Percentiles rank a stretch among this genome's conserved stretches.
These are phyloP conservation scores for Lasiurus borealis DNA, from an alignment of 2,113 vertebrate genomes.

Conservation along the genomic window DNA sequence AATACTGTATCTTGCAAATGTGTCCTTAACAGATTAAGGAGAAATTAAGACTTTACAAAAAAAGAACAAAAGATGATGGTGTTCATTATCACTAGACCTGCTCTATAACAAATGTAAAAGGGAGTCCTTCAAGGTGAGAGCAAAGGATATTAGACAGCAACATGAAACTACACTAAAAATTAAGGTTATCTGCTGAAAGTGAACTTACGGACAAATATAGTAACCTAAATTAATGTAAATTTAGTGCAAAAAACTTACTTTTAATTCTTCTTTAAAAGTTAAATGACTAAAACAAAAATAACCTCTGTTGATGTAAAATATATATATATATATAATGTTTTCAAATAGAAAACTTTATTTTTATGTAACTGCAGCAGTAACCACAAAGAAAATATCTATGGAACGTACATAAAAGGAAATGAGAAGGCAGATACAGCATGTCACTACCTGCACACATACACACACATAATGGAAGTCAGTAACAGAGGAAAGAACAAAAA, in stretches of 20 bases:
- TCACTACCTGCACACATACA: neutral
- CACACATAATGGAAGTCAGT: neutral
- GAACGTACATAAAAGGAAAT: neutral
- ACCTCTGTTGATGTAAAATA: neutral
- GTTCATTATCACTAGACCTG: neutral
- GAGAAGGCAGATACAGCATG: neutral
- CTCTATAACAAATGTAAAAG: neutral
- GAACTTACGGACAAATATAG: neutral
- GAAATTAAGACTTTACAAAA: neutral
- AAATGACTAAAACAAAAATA: neutral
- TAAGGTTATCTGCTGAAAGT: neutral
- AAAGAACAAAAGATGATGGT: neutral
- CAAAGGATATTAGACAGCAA: neutral
- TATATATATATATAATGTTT: neutral
- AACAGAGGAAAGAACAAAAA: neutral
- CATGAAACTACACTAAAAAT: neutral
- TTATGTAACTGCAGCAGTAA: neutral
- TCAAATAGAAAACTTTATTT: neutral
- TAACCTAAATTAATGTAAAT: neutral
- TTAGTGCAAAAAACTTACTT: neutral
- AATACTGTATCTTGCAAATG: neutral
- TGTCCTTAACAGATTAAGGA: too few relatives aligned
- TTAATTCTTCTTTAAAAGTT: neutral
- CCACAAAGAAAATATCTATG: neutral
- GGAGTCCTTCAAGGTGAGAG: neutral